Base-by-base conservation (phyloP, 2,797 vertebrate genomes). In the Clarias platycephalus region DNA sequence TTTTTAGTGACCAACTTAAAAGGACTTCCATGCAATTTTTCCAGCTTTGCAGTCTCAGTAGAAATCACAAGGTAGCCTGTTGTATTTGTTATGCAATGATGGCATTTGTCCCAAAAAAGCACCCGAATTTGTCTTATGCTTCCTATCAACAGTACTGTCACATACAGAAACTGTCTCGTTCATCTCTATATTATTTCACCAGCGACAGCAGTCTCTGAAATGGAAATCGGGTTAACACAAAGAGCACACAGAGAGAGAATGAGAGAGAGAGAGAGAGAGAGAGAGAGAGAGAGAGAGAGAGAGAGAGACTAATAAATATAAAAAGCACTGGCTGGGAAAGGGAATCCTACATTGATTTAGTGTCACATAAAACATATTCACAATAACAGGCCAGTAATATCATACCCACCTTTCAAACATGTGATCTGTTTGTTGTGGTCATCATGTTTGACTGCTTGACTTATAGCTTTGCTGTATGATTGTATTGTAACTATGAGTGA, bases 231-330 rank as follows among this genome's bases (percentile, higher is more conserved):
- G 44, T 5, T 72, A 9, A 44, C 34, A 70, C 3, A 37, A 15
- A 34, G 5, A 67, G 5, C 44, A 12, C 44, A 49, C 15, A 67
- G 64, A 66, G 26, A 66, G 64, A 66, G 15, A 67, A 12, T 28
- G 63, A 67, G 28, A 62, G 24, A 26, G n/a, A 26, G 62, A 67
- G 67, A 40, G 68, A 71, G 9, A 71, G 68, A 24, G 37, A 71
- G 28, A 66, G 64, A 66, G 26, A 66, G 63, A 66, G 15, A 67
- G n/a, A 64, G 63, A 67, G 28, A 67, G 67, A 40, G 68, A 71
- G 10, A 71, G 68, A 15, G 40, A 72, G 44, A 3, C 3, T 13
- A 70, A 68, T 40, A 70, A 70, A 40, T 37, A 70, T 37, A 70
- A 70, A 40, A 70, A 70, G 67, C 1, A 0, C 31, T 37, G 28